Percentiles rank a stretch among this genome's conserved stretches.
Evolutionary conservation across 2,113 vertebrate genomes (phyloP).

Genomic region (Datnioides undecimradiatus): DNA sequence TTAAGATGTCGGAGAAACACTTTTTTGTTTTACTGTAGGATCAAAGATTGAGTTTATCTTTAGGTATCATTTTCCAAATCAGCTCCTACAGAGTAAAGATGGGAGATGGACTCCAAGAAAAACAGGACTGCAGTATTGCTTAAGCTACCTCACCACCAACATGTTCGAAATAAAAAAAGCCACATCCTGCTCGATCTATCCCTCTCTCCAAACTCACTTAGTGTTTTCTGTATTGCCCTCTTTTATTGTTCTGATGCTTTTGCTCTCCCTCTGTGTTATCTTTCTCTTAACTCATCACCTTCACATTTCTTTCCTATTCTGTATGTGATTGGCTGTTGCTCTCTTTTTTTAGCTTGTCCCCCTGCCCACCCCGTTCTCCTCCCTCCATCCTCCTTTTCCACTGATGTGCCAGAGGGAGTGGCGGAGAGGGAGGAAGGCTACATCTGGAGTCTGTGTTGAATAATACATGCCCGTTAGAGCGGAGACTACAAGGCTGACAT

Average conservation of each 20-base stretch:
- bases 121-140: slow-evolving; percentile 3
- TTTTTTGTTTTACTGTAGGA: background rate
- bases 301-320: background rate
- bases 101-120: background rate
- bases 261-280: background rate
- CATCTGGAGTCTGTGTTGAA: slow-evolving; percentile 56
- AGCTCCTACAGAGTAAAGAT: background rate
- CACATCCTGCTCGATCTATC: too few species aligned
- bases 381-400: background rate
- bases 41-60: slow-evolving; percentile 6
- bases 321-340: background rate
- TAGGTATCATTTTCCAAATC: background rate
- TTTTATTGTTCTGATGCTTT: background rate
- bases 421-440: slow-evolving; percentile 17
- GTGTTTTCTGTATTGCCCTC: background rate
- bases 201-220: background rate
- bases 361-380: background rate
- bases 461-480: slow-evolving; percentile 63
- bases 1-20: background rate
- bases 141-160: background rate
- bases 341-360: background rate
- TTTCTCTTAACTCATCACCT: background rate
- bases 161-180: too few species aligned
- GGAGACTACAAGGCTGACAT: slow-evolving; percentile 42
- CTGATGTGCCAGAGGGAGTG: background rate